Evolutionary conservation across 2,113 vertebrate species (phyloP).

Genomic region (Cyphomyrus plagiostoma): DNA sequence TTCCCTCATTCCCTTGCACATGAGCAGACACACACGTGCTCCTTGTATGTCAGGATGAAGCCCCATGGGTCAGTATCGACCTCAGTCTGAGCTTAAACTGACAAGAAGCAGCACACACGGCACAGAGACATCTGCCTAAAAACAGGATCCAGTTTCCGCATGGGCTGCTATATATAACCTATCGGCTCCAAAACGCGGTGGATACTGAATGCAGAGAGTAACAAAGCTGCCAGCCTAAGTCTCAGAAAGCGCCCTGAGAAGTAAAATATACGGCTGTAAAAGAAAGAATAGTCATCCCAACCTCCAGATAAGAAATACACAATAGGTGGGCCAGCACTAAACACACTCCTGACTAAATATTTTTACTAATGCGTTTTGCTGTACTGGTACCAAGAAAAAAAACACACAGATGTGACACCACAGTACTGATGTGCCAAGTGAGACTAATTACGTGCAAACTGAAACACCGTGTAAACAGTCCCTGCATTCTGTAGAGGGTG

Average conservation of each 20-base stretch:
- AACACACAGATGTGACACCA: background rate
- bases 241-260: background rate
- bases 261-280: background rate
- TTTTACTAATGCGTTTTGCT: background rate
- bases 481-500: background rate
- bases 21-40: too few species aligned
- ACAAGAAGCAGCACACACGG: background rate
- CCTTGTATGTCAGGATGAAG: too few species aligned
- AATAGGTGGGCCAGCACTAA: background rate
- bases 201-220: background rate
- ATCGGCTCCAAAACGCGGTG: background rate
- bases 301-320: background rate
- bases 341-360: background rate
- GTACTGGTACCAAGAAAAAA: background rate
- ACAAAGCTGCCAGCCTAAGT: background rate
- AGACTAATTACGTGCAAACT: background rate
- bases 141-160: too few species aligned
- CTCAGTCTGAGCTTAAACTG: background rate
- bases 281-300: background rate
- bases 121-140: background rate
- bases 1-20: too few species aligned
- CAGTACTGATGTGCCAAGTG: background rate
- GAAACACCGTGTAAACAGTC: background rate
- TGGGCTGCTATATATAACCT: background rate
- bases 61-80: too few species aligned